Conservation (phyloP, 2,888 invertebrate species). For the Labia minor region DNA sequence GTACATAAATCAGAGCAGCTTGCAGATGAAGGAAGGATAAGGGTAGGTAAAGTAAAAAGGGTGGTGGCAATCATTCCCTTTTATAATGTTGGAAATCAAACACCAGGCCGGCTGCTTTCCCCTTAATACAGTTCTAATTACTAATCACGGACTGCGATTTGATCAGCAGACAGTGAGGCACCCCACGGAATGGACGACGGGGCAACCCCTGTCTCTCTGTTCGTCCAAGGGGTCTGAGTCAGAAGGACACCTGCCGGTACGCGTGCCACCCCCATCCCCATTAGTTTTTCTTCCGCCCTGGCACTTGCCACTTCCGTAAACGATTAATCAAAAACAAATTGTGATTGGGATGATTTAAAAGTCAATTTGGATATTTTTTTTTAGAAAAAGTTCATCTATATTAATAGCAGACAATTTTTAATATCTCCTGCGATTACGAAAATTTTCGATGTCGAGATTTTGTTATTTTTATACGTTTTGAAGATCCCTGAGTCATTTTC, state of each 20-base stretch:
- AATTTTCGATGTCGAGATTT: no score
- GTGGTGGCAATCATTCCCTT: background rate
- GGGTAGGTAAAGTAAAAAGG: background rate
- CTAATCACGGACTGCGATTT: background rate
- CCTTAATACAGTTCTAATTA: constrained; percentile 13
- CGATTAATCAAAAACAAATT: background rate
- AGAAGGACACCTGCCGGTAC: background rate
- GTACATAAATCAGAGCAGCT: no score
- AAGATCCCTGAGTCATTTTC: no score
- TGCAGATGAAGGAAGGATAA: no score
- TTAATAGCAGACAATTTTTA: no score
- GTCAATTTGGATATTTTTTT: no score
- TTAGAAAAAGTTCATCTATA: no score
- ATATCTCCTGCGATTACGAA: no score
- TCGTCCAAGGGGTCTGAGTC: background rate
- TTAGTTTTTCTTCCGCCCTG: background rate
- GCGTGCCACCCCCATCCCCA: background rate
- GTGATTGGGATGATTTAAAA: no score
- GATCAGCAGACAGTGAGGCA: background rate
- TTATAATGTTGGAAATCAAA: background rate
- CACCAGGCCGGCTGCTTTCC: constrained; percentile 4
- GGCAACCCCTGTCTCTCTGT: background rate
- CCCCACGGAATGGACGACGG: background rate
- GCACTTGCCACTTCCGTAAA: background rate
- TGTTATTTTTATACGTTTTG: no score